Conservation (phyloP, 1,140 invertebrate species). For the Eueides isabella region DNA sequence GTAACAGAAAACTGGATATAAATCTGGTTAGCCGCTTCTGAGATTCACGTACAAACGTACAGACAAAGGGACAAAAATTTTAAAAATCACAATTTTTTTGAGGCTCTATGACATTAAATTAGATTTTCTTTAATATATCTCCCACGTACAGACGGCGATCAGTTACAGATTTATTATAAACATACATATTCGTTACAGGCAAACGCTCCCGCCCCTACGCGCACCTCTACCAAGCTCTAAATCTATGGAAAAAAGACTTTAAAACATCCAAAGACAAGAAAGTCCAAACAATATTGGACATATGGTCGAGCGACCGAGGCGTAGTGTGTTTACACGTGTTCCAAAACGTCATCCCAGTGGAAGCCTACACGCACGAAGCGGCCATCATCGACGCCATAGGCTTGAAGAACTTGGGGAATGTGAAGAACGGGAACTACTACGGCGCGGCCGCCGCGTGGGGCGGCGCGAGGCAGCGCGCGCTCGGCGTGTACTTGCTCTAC, state of each 20-base stretch:
- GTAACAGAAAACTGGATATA: too few relatives aligned
- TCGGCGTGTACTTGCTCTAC: constrained; percentile 92
- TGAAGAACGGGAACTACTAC: constrained; percentile 92
- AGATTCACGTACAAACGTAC: too few relatives aligned
- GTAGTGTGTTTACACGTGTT: constrained; percentile 96
- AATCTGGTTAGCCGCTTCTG: too few relatives aligned
- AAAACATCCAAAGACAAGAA: constrained; percentile 84
- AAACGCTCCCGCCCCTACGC: constrained; percentile 92
- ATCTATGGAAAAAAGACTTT: constrained; percentile 80
- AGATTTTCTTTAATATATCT: too few relatives aligned
- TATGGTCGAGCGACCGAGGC: constrained; percentile 92
- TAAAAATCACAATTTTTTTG: too few relatives aligned
- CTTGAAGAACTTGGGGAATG: constrained; percentile 90
- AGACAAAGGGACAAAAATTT: too few relatives aligned
- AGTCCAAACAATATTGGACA: constrained; percentile 90
- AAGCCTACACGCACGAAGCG: constrained; percentile 96
- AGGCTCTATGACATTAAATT: too few relatives aligned
- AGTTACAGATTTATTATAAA: too few relatives aligned
- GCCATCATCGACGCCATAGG: constrained; percentile 95
- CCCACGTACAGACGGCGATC: too few relatives aligned
- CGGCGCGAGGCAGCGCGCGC: constrained; percentile 85
- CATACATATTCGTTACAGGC: constrained; percentile 70
- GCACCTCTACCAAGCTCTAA: constrained; percentile 94
- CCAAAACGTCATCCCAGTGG: constrained; percentile 94
- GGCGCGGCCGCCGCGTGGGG: constrained; percentile 90